Evolutionary conservation across 2,113 vertebrate genomes (phyloP), one percentile per base, ranked within the genome.

Genomic region (Smithornis capensis): DNA sequence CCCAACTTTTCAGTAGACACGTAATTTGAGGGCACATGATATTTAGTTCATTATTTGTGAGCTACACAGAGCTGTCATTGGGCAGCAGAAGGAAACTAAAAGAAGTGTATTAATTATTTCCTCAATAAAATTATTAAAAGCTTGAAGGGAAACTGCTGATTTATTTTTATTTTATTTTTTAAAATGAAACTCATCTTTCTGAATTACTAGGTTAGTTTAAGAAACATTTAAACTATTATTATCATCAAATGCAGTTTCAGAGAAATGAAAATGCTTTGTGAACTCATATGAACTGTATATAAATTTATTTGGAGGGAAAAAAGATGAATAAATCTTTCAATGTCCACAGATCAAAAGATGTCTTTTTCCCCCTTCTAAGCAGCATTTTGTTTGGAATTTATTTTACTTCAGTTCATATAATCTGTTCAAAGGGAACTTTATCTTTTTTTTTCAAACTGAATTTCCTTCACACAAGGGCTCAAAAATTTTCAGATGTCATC

Each of bases 401-500:
- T 91, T 88, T 80, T 45, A 47, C 27, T 89, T 90, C 21, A n/a
- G 19, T 83, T 83, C 16, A 55, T 59, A 63, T 29, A 92, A 90
- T 29, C 56, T 19, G n/a, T 56, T 93, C 79, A 83, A 96, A 92
- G 10, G 4, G 15, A 88, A 55, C 6, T 82, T 82, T 10, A 70
- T 17, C 2, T 24, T 70, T 55, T 64, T 23, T 62, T 24, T 33
- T 68, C 73, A 40, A 0, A 68, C 31, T 71, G 17, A 76, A 70
- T 70, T 96, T 90, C 87, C 91, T 95, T 95, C 87, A 80, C 63
- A 47, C 67, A 83, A 91, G 67, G 42, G 19, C 82, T 95, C 50
- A 33, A 73, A 90, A 87, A 90, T 37, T 28, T 94, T 94, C 84
- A 83, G 38, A 44, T 59, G 55, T 74, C 87, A 91, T 74, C 63